Base-by-base conservation (phyloP, 2,888 invertebrate species). In the Aromia moschata region DNA sequence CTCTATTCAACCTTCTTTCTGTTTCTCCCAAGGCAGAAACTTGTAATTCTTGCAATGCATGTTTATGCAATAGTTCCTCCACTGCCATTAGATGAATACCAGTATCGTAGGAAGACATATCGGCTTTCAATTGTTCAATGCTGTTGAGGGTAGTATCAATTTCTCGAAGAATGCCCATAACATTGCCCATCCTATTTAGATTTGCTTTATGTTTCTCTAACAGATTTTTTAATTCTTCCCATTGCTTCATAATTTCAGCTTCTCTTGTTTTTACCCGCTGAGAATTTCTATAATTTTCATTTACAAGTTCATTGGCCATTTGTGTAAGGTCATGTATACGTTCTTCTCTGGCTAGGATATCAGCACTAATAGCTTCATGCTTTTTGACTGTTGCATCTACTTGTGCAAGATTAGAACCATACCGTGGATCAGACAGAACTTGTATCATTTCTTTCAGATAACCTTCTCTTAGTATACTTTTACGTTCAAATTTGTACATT, bases 321-420 rank as follows among this genome's bases (percentile, higher is more conserved):
- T 92, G 91, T 0, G 93, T 93, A 41, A 99, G 84, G 80, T 96
- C 94, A 70, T 94, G 92, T 78, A 98, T 97, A 7, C 98, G 88
- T 78, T 98, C 97, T 74, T 95, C 94, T 56, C 91, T 85, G 10
- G 98, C 95, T 52, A 97, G 83, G 55, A 98, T 98, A 77, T 98
- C 98, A 0, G 98, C 97, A 61, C 94, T 94, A 64, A 98, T 96
- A 11, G 98, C 98, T 81, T 98, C 98, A 78, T 98, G 98, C 77
- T 98, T 98, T 83, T 98, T 98, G 36, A 98, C 89, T 0, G 97
- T 96, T 1, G 98, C 98, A 79, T 98, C 98, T 0, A 98, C 96
- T 78, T 98, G 96, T 0, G 92, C 87, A 68, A 97, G 82, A 82
- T 93, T 93, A 70, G 92, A 92, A 1, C 94, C 94, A 80, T 96